Base-by-base conservation (phyloP, 1,140 invertebrate genomes). In the Penaeus japonicus region DNA sequence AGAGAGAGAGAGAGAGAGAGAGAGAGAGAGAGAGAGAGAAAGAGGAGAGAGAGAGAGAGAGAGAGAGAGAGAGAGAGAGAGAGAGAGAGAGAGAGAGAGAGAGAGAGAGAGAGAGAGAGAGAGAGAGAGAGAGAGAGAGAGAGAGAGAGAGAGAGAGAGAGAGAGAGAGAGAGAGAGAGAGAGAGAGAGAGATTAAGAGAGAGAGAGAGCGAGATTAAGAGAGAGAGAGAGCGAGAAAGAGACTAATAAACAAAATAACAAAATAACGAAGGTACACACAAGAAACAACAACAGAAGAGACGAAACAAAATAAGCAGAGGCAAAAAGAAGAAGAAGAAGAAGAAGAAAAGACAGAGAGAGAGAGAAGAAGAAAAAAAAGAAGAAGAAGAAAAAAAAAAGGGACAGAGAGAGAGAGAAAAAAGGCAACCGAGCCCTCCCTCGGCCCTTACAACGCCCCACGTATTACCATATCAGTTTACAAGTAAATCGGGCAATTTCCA, bases 381-480 rank as follows among this genome's bases (percentile, higher is more conserved):
- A 24, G 32, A 4, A 53, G 35, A 84, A 18, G 54, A 30, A 75
- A n/a, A 54, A 54, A 75, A 39, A 54, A 54, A 35, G 0, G 15
- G 27, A 57, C 27, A 53, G n/a, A 57, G 20, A 75, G 35, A 75
- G 20, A 57, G 24, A 77, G 2, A 55, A 24, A n/a, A 10, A 24
- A 35, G 62, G 0, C 30, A 54, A 4, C 32, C 17, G 12, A 10
- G 30, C 54, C 65, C 30, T 27, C 55, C 27, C 81, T 57, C 81
- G 20, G 4, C 55, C 57, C 80, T 59, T 22, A 27, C 57, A 62
- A 57, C 55, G 32, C 32, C 57, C 39, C 10, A 2, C 75, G 24
- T 88, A 88, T 88, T 88, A 88, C 87, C 87, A 88, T 88, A 88
- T 88, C 87, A 88, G 87, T 78, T 83, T 84, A 83, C 80, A 88